A percentile compares a stretch with the other conserved stretches of the same genome.
Conservation (phyloP, 2,888 invertebrate species). For the Aplocera efformata region DNA sequence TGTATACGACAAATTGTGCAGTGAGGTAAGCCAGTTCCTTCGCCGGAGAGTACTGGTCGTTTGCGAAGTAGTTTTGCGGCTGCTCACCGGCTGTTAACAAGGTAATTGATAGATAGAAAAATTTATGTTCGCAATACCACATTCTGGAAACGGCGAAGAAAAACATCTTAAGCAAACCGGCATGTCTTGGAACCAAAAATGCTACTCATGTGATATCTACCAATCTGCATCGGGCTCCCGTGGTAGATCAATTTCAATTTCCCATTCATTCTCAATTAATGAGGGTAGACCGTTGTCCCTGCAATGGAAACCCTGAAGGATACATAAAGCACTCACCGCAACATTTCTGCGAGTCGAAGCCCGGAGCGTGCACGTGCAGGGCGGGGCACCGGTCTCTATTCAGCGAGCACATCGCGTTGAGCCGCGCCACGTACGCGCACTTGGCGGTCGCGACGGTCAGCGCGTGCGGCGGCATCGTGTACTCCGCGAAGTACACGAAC, state of each 20-base stretch:
- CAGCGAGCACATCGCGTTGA: slow-evolving; percentile 44
- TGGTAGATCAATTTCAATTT: too few species aligned
- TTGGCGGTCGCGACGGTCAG: slow-evolving; percentile 29
- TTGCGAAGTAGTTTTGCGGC: slow-evolving; percentile 40
- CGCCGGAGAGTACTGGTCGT: slow-evolving; percentile 34
- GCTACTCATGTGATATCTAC: too few species aligned
- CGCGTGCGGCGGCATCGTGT: slow-evolving; percentile 43
- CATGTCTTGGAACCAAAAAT: too few species aligned
- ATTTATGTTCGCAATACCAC: too few species aligned
- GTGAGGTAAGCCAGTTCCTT: slow-evolving; percentile 34
- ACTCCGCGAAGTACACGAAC: slow-evolving; percentile 18
- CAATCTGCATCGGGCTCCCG: too few species aligned
- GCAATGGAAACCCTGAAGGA: too few species aligned
- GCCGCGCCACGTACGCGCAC: slow-evolving; percentile 29
- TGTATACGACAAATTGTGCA: slow-evolving; percentile 41
- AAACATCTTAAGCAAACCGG: too few species aligned
- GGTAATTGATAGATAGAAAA: too few species aligned
- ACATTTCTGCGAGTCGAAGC: slow-evolving; percentile 35
- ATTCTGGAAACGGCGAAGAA: too few species aligned
- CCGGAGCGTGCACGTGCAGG: slow-evolving; percentile 9
- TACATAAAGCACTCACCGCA: slow-evolving; percentile 42
- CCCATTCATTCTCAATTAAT: too few species aligned
- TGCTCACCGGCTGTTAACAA: slow-evolving; percentile 36
- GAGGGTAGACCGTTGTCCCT: too few species aligned
- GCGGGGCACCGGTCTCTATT: slow-evolving; percentile 38